Percentiles rank a stretch among this genome's conserved stretches.
Evolutionary conservation across 2,888 invertebrate species (phyloP).

Genomic region (Nemapogon koenigi): DNA sequence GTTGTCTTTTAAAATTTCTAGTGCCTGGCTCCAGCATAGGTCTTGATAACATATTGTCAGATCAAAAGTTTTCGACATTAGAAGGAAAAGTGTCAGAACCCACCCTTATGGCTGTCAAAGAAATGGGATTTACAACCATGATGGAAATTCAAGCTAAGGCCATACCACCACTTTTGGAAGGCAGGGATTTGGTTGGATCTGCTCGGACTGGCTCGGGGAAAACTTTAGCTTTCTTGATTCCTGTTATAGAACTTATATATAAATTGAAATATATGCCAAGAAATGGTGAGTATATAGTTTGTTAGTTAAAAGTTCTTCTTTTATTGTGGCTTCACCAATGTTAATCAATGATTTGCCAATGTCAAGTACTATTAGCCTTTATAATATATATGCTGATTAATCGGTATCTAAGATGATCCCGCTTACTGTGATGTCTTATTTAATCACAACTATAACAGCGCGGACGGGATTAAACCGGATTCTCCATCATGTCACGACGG

Average conservation of each 20-base stretch:
- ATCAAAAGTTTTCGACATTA: slow-evolving; percentile 63
- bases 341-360: too few relatives aligned
- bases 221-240: slow-evolving; percentile 94
- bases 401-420: too few relatives aligned
- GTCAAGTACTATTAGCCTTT: too few relatives aligned
- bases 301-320: not conserved
- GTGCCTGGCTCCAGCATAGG: slow-evolving; percentile 71
- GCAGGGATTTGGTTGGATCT: slow-evolving; percentile 91
- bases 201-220: slow-evolving; percentile 98
- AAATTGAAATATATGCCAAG: slow-evolving; percentile 91
- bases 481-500: too few relatives aligned
- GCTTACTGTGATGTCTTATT: too few relatives aligned
- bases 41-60: slow-evolving; percentile 63
- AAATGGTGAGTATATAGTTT: slow-evolving; percentile 69
- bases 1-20: slow-evolving; percentile 29
- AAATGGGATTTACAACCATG: slow-evolving; percentile 95
- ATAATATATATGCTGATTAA: too few relatives aligned
- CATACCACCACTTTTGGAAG: slow-evolving; percentile 89
- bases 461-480: too few relatives aligned
- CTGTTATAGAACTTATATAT: slow-evolving; percentile 91
- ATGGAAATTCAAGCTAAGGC: slow-evolving; percentile 94
- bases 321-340: too few relatives aligned
- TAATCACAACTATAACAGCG: too few relatives aligned
- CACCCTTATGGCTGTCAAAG: slow-evolving; percentile 82
- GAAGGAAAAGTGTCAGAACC: slow-evolving; percentile 78